Base-by-base conservation (phyloP, 2,113 vertebrate genomes). In the Xerus inauris region DNA sequence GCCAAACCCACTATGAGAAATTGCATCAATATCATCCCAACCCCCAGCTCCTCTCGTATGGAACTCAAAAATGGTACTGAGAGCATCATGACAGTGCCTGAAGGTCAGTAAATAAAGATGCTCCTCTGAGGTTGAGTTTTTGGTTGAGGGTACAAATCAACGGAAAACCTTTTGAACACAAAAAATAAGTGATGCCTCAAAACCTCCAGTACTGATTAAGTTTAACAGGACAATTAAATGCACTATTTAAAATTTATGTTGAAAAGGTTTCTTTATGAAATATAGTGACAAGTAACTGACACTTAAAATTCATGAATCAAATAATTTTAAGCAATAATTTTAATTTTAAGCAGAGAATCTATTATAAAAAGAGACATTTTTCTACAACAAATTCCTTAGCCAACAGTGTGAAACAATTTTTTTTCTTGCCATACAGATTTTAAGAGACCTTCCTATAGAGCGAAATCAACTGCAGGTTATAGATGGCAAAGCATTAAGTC, bases 101-200 rank as follows among this genome's bases (percentile, higher is more conserved):
- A 99, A 99, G 99, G 99, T 99, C 99, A 99, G 98, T 97, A 98
- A 99, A 98, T 98, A 98, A 98, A 98, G 94, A 92, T 40, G 97
- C 98, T 98, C 98, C 97, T 97, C 94, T 97, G 81, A 97, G 96
- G 93, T 98, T 98, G 98, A 98, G 97, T 94, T 96, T 97, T 82
- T 98, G 93, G 95, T 98, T 96, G 96, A 98, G 94, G 82, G 76
- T 89, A 11, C 14, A 97, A 28, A 95, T 59, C 71, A 96, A 97
- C n/a, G 87, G 84, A 96, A 97, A 98, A 96, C 17, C 2, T 71
- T 91, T 93, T 89, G 75, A 47, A 95, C 12, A 87, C 35, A 81
- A 79, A 95, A 95, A 67, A 35, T 69, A n/a, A 83, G 64, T 35
- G 3, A 62, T 92, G 40, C 81, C 87, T 97, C 64, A 94, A 96